A percentile compares a stretch with the other conserved stretches of the same genome.
Conservation (phyloP, 2,113 vertebrate species). For the Pelecanoides urinatrix region DNA sequence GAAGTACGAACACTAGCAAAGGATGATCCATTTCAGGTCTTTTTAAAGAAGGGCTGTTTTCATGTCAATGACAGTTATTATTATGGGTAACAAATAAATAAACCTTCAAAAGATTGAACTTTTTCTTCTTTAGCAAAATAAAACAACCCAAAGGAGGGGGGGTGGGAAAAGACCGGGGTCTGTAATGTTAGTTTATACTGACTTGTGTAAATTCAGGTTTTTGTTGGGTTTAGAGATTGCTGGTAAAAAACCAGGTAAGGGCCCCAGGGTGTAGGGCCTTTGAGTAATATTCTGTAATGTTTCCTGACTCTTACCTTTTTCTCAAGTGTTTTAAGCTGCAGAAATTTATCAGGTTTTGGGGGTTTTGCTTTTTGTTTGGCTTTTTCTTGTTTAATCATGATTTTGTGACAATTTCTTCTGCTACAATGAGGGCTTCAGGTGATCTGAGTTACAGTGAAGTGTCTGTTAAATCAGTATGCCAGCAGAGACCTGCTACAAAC, state of each 20-base stretch:
- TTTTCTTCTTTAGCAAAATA: background rate
- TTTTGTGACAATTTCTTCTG: background rate
- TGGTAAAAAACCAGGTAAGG: background rate
- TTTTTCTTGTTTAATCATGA: background rate
- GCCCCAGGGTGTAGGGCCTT: background rate
- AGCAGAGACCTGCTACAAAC: background rate
- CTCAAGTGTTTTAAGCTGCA: background rate
- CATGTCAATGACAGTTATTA: background rate
- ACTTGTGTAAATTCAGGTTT: background rate
- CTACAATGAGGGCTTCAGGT: background rate
- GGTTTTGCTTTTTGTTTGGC: background rate
- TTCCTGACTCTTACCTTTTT: background rate
- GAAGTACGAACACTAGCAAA: background rate
- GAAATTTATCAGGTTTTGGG: background rate
- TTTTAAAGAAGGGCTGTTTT: background rate
- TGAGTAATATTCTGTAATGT: background rate
- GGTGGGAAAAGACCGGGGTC: background rate
- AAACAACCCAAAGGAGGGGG: background rate
- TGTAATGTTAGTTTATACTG: background rate
- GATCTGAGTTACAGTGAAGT: background rate
- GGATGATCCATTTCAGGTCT: background rate
- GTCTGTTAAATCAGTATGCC: background rate
- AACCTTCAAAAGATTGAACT: background rate
- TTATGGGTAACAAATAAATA: background rate
- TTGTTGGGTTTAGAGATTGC: background rate